Conservation (phyloP, 2,888 invertebrate species). For the Augiades crinisus region DNA sequence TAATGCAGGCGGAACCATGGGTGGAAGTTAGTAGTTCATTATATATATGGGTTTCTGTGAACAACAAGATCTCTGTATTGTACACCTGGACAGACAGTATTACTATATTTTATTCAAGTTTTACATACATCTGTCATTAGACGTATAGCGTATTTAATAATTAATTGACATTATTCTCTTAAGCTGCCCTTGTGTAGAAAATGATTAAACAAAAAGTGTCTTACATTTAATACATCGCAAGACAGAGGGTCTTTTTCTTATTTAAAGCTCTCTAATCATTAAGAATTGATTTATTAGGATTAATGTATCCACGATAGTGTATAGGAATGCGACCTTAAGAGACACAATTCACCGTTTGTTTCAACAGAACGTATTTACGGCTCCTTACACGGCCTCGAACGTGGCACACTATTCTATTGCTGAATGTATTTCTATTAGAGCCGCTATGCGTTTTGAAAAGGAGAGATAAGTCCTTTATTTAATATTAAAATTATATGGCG, state of each 20-base stretch:
- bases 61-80: no score
- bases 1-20: no score
- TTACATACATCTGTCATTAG: no score
- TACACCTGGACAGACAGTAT: no score
- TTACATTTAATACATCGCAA: neutral
- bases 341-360: conserved; percentile 21
- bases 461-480: conserved; percentile 36
- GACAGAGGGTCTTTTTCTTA: neutral
- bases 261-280: neutral
- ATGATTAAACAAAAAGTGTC: neutral
- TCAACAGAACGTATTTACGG: conserved; percentile 12
- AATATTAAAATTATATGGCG: conserved; percentile 70
- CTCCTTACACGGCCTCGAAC: conserved; percentile 19
- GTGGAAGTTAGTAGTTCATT: no score
- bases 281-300: neutral
- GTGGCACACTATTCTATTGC: conserved; percentile 17
- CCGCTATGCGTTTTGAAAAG: neutral
- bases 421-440: conserved; percentile 15
- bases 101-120: no score
- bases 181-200: neutral
- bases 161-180: neutral
- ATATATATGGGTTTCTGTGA: no score
- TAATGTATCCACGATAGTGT: neutral
- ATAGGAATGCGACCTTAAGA: conserved; percentile 13
- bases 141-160: neutral